Evolutionary conservation across 2,888 invertebrate genomes (phyloP).

Genomic region (Acanthosepion pharaonis): DNA sequence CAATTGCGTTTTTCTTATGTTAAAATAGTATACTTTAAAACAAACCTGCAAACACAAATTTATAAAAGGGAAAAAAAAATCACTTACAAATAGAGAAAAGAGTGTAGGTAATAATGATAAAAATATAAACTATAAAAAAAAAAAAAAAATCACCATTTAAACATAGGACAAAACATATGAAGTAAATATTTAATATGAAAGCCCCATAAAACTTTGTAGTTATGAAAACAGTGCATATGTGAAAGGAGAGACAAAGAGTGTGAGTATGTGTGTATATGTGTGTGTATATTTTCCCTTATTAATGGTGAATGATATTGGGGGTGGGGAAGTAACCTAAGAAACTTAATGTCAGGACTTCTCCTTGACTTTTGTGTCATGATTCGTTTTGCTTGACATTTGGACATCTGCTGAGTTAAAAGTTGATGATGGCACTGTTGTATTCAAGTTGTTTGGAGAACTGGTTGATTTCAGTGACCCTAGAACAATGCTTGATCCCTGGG

Average conservation of each 20-base stretch:
- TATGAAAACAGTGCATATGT: not conserved
- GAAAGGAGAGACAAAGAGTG: not conserved
- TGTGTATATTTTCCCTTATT: not conserved
- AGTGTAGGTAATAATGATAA: not conserved
- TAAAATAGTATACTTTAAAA: not conserved
- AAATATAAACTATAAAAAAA: not conserved
- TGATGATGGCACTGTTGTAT: not conserved
- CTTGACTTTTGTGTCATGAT: conserved; percentile 44
- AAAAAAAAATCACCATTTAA: not conserved
- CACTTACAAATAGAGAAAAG: not conserved
- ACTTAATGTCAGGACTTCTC: conserved; percentile 46
- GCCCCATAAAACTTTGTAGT: conserved; percentile 33
- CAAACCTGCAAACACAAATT: not conserved
- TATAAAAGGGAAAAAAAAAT: not conserved
- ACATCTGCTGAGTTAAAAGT: conserved; percentile 16
- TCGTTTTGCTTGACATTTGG: conserved; percentile 41
- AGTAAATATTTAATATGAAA: conserved; percentile 33
- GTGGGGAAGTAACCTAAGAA: not conserved
- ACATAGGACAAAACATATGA: not conserved
- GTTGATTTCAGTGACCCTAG: conserved; percentile 25
- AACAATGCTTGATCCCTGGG: conserved; percentile 36
- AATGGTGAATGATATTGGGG: not conserved
- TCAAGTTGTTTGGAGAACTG: conserved; percentile 34
- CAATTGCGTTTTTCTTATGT: not conserved
- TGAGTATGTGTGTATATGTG: not conserved